Conservation (phyloP, 1,140 invertebrate genomes). For the Tetramorium simillimum region DNA sequence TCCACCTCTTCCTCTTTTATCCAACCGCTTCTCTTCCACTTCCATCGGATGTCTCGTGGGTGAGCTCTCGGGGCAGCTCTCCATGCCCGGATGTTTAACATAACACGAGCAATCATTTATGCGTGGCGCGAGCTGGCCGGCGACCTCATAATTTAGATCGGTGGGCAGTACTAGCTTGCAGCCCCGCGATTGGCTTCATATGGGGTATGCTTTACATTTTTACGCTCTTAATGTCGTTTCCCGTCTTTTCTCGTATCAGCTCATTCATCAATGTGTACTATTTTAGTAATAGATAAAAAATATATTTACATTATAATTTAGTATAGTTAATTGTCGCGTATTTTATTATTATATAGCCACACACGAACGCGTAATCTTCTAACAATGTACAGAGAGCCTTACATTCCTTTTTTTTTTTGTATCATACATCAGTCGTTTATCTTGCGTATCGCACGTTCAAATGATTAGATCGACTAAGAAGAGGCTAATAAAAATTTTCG, state of each 20-base stretch:
- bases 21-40: constrained; percentile 72
- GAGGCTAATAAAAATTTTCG: constrained; percentile 17
- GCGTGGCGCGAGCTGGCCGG: constrained; percentile 81
- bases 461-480: constrained; percentile 9
- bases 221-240: constrained; percentile 24
- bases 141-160: constrained; percentile 84
- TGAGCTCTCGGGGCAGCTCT: constrained; percentile 69
- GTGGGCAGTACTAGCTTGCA: constrained; percentile 80
- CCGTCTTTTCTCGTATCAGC: constrained; percentile 46
- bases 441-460: background rate
- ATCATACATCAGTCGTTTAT: constrained; percentile 33
- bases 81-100: constrained; percentile 83
- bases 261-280: background rate
- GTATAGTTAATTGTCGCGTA: background rate
- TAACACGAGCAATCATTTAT: constrained; percentile 85
- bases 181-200: constrained; percentile 76
- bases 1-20: constrained; percentile 76
- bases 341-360: background rate
- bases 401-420: background rate
- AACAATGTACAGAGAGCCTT: background rate
- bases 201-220: constrained; percentile 67
- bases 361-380: background rate
- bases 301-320: background rate
- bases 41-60: constrained; percentile 77
- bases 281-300: background rate